Conservation (phyloP, 1,140 invertebrate species). For the Aphelenchoides fujianensis region DNA sequence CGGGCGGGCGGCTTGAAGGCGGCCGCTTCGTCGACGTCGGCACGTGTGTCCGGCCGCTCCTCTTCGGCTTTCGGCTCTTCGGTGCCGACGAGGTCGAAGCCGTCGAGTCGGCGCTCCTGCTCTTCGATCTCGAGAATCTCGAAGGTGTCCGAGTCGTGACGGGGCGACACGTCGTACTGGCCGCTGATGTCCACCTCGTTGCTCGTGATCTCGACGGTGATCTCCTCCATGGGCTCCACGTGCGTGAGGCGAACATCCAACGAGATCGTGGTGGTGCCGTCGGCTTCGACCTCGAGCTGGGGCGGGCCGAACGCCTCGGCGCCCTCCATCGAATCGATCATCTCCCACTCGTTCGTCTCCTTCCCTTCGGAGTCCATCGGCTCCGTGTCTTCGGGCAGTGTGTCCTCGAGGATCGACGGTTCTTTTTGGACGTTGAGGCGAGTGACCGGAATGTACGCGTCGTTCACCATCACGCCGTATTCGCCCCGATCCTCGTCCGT, state of each 20-base stretch:
- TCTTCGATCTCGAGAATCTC: background rate
- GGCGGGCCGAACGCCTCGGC: background rate
- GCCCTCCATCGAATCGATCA: background rate
- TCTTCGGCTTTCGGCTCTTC: background rate
- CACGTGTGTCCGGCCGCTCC: background rate
- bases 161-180: background rate
- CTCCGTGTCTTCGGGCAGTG: background rate
- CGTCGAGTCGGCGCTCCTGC: background rate
- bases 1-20: no score
- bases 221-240: background rate
- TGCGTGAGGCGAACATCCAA: constrained; percentile 1
- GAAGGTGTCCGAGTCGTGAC: background rate
- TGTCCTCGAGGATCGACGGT: constrained; percentile 1
- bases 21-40: background rate
- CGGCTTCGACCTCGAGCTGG: background rate
- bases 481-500: constrained; percentile 36
- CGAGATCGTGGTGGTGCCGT: background rate
- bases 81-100: background rate
- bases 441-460: constrained; percentile 43
- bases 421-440: constrained; percentile 16
- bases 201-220: background rate
- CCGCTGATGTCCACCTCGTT: background rate
- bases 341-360: constrained; percentile 7
- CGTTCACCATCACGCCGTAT: constrained; percentile 42
- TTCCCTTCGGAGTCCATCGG: background rate